Conservation (phyloP, 2,113 vertebrate species). For the Malurus cyaneus region DNA sequence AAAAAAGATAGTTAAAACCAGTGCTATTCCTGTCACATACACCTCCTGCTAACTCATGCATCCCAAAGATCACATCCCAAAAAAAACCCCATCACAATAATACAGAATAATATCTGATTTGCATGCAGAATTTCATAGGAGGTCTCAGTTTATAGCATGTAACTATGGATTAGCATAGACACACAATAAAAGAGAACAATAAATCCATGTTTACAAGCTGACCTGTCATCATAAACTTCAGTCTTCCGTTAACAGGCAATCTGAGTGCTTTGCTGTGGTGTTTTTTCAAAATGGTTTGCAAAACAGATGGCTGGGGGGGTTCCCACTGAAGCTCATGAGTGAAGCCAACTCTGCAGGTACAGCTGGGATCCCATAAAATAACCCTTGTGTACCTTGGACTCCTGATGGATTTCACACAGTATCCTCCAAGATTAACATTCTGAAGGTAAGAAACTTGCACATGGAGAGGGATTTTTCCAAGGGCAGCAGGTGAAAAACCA, state of each 20-base stretch:
- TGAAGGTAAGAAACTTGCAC: background rate
- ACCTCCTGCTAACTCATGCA: background rate
- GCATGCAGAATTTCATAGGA: background rate
- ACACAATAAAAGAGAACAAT: background rate
- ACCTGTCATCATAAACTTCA: background rate
- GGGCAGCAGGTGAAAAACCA: background rate
- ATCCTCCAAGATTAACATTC: background rate
- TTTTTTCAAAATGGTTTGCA: background rate
- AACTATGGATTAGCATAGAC: background rate
- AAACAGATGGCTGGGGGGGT: background rate
- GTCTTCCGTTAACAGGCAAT: background rate
- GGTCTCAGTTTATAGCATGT: background rate
- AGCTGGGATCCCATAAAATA: background rate
- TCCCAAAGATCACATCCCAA: background rate
- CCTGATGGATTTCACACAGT: background rate
- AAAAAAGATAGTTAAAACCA: background rate
- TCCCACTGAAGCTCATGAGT: background rate
- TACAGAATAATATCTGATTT: background rate
- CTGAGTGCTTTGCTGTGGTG: background rate
- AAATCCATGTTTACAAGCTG: slow-evolving; percentile 3
- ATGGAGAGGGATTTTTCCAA: background rate
- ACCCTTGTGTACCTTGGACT: background rate
- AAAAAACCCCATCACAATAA: background rate
- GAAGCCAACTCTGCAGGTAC: background rate
- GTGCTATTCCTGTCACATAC: background rate